Evolutionary conservation across 2,113 vertebrate species (phyloP), one percentile per base, ranked within the genome.

Genomic region (Daphoenositta chrysoptera): DNA sequence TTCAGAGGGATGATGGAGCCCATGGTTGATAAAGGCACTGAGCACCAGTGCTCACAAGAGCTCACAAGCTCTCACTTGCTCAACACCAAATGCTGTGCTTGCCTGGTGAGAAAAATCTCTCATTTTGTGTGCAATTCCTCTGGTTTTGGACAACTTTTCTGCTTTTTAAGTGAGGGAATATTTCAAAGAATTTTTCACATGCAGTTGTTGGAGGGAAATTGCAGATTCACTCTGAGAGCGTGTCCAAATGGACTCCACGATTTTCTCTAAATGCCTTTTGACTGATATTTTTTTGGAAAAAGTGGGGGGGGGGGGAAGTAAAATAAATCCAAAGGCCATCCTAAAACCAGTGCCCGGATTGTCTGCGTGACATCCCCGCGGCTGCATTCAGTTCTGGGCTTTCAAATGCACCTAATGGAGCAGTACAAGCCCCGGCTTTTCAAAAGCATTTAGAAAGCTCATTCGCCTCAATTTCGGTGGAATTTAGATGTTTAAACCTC

Each of bases 381-480:
- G 71, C 80, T 91, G 72, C 69, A 31, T 42, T 81, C 54, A 61
- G 54, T 26, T 57, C 76, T 22, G 65, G 57, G 44, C 70, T 91
- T 90, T 60, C 78, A 85, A 65, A 93, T 71, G 50, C 50, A 65
- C 28, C 80, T 73, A 31, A 92, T 48, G 65, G 15, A 64, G 66
- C 90, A 69, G 22, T 14, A 57, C 75, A 90, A 96, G 92, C 50
- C 90, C 37, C 23, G 53, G 82, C 85, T 90, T 79, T 95, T 83
- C 85, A 76, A 53, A 91, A 92, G 70, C 78, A 37, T 85, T 93
- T 85, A 80, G 45, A 61, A 85, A 65, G n/a, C 35, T 73, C 61
- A 45, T 90, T 96, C 40, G 53, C 82, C 77, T 68, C 82, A 79
- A 88, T 88, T 92, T 72, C 79, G 53, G 79, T 65, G 78, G 96